Evolutionary conservation across 2,113 vertebrate species (phyloP), one percentile per base, ranked within the genome.

Genomic region (Istiophorus platypterus): DNA sequence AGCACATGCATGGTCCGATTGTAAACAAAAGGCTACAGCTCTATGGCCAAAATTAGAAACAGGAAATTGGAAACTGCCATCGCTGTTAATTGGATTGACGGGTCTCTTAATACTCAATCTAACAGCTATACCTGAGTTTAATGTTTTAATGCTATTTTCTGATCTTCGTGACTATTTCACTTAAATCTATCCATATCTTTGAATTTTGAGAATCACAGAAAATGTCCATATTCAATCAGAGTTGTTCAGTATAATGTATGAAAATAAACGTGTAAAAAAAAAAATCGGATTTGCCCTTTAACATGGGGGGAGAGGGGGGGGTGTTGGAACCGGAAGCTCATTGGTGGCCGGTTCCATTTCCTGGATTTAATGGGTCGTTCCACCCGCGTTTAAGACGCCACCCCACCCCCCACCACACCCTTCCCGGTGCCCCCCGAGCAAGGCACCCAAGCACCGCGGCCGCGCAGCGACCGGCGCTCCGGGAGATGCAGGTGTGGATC

Each of bases 321-420:
- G 31, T 29, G 37, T 69, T 51, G 42, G 27, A 78, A 62, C 88
- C 42, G 85, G 80, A 84, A 79, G 67, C 74, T 49, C 24, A 3
- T 58, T 1, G 1, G 29, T 52, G 34, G 56, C 11, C 11, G 20
- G 47, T 62, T 39, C 22, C 3, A 37, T 65, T 75, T 49, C 29
- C 26, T 52, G 41, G 20, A 45, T 58, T 47, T 34, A 42, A 52
- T n/a, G 5, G 5, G 9, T 6, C 2, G 3, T 42, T 42, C 56
- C 2, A 15, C 8, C 7, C 20, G 34, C 24, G 27, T 42, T 26
- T 45, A 65, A n/a, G 8, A 11, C 4, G 14, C 34, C 7, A 3
- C 26, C 4, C 4, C 49, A n/a, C n/a, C n/a, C n/a, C n/a, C n/a
- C n/a, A n/a, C n/a, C n/a, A n/a, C 29, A 49, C 42, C 13, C 0